Conservation (phyloP, 2,888 invertebrate species). For the Automeris io region DNA sequence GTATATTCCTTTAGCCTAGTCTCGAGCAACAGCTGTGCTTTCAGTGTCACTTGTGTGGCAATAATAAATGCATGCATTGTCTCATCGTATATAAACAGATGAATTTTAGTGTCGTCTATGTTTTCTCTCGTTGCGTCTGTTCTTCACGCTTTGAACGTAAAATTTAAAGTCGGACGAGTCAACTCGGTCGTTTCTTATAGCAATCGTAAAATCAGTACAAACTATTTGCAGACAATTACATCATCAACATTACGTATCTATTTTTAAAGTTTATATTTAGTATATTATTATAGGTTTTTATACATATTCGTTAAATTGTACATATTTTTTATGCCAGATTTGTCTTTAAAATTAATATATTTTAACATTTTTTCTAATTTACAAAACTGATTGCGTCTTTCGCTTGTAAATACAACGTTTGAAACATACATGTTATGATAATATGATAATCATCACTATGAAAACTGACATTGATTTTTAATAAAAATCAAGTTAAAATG, state of each 20-base stretch:
- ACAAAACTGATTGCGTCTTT: no score
- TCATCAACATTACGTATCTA: conserved; percentile 41
- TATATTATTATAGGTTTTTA: background rate
- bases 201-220: conserved; percentile 65
- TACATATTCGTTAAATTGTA: background rate
- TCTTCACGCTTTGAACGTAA: conserved; percentile 44
- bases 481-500: no score
- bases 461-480: no score
- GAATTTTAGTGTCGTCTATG: conserved; percentile 13
- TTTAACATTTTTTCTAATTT: no score
- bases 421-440: no score
- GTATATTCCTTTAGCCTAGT: background rate
- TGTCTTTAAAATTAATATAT: background rate
- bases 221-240: conserved; percentile 36
- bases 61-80: conserved; percentile 9
- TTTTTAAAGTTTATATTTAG: conserved; percentile 5
- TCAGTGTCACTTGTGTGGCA: conserved; percentile 7
- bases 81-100: conserved; percentile 15
- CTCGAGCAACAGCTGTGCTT: conserved; percentile 5
- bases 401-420: no score
- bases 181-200: conserved; percentile 50
- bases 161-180: conserved; percentile 57
- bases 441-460: no score
- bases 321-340: background rate
- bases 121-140: conserved; percentile 30